Evolutionary conservation across 2,797 vertebrate genomes (phyloP).

Genomic region (Discoglossus pictus): DNA sequence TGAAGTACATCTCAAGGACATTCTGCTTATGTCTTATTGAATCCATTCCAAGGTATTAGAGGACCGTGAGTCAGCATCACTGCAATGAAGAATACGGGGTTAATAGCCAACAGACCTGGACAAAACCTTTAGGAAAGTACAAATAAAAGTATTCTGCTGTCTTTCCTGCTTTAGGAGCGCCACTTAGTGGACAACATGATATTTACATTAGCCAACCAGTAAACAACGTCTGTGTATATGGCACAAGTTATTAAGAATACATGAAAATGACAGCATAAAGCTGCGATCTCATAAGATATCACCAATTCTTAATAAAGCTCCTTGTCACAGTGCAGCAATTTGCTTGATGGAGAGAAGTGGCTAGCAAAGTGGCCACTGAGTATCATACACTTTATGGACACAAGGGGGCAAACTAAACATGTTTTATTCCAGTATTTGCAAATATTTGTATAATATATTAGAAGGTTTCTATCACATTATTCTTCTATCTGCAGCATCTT

Average conservation of each 20-base stretch:
- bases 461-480: too few relatives aligned
- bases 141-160: neutral
- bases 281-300: neutral
- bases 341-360: neutral
- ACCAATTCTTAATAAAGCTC: slow-evolving; percentile 5
- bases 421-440: too few relatives aligned
- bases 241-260: slow-evolving; percentile 16
- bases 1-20: slow-evolving; percentile 39
- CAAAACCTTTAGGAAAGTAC: too few relatives aligned
- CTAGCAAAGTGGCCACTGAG: too few relatives aligned
- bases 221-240: too few relatives aligned
- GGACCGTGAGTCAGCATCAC: slow-evolving; percentile 9
- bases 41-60: slow-evolving; percentile 22
- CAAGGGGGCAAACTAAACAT: too few relatives aligned
- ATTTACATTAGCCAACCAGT: too few relatives aligned
- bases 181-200: neutral
- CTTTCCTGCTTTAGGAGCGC: neutral
- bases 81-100: neutral
- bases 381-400: too few relatives aligned
- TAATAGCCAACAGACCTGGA: too few relatives aligned
- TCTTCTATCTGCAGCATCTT: too few relatives aligned
- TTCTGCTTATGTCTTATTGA: neutral
- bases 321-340: neutral
- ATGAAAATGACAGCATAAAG: neutral
- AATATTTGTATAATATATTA: too few relatives aligned